Base-by-base conservation (phyloP, 2,113 vertebrate genomes). In the Cyphomyrus plagiostoma region DNA sequence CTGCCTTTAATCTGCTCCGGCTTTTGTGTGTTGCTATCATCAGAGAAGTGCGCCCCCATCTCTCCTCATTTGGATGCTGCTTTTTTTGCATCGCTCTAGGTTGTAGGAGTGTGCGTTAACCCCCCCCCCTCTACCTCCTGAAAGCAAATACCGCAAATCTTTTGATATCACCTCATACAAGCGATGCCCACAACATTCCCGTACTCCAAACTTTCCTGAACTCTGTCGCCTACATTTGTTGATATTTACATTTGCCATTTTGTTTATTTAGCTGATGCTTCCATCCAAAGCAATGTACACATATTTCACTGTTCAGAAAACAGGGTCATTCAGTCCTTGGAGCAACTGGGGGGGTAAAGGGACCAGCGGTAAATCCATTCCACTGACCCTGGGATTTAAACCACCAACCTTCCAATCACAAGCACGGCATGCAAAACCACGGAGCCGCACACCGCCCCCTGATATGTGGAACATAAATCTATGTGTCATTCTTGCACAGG, bases 101-200 rank as follows among this genome's bases (percentile, higher is more conserved):
- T 42, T 62, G 26, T 4, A 4, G 53, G 35, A 39, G 39, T 45
- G 9, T 45, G 35, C 8, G 1, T 62, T 21, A 9, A 62, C 30
- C 53, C 39, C 39, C 53, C 39, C 39, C 87, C 53, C 87, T 66
- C 35, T 23, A 5, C 56, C 35, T 58, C 30, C 52, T 11, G 2
- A 62, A 62, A 88, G 87, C 30, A 88, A 88, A 88, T 56, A 88
- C 10, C 35, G n/a, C 9, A 46, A 86, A 26, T 19, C 86, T 35
- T 53, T 53, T 53, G 49, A 87, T 53, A 53, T 30, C 30, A 56
- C 26, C 86, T 87, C 86, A 39, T 3, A 53, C 26, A 17, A 50
- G 42, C 11, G 1, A 42, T 49, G 82, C 46, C 82, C 23, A 35
- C 26, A 35, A 48, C 23, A 35, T 35, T 23, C 26, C 49, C 48